A percentile compares a stretch with the other conserved stretches of the same genome.
Conservation (phyloP, 2,797 vertebrate genomes). For the Lithobates sylvaticus region DNA sequence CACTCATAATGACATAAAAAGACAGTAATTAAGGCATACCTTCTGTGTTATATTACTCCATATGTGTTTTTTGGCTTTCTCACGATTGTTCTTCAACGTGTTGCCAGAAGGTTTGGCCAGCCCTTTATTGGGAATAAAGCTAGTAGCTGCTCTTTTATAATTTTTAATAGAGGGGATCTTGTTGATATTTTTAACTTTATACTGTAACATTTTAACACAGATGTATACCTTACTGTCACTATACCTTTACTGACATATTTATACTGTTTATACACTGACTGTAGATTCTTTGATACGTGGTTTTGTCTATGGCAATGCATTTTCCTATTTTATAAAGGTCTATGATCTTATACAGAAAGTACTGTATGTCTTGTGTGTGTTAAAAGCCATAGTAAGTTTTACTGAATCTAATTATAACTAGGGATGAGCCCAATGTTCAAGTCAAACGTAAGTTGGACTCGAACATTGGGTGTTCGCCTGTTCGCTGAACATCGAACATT, state of each 20-base stretch:
- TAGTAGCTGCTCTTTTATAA: not conserved
- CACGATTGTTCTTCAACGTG: not conserved
- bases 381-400: too few species aligned
- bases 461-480: too few species aligned
- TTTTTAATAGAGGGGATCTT: not conserved
- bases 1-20: constrained; percentile 29
- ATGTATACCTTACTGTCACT: not conserved
- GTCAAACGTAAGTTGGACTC: too few species aligned
- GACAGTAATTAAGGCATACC: constrained; percentile 39
- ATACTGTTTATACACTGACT: not conserved
- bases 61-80: constrained; percentile 43
- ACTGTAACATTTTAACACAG: not conserved
- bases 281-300: not conserved
- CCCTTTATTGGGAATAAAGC: constrained; percentile 32
- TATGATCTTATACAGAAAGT: too few species aligned
- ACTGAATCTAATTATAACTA: too few species aligned
- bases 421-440: too few species aligned
- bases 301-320: too few species aligned
- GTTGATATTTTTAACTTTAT: not conserved
- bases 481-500: too few species aligned
- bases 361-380: too few species aligned
- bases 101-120: constrained; percentile 36
- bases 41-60: constrained; percentile 43
- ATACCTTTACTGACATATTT: too few species aligned
- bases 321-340: too few species aligned